phyloP scores from a whole-genome alignment of 2,797 vertebrate species.

The Oreochromis grahami region DNA sequence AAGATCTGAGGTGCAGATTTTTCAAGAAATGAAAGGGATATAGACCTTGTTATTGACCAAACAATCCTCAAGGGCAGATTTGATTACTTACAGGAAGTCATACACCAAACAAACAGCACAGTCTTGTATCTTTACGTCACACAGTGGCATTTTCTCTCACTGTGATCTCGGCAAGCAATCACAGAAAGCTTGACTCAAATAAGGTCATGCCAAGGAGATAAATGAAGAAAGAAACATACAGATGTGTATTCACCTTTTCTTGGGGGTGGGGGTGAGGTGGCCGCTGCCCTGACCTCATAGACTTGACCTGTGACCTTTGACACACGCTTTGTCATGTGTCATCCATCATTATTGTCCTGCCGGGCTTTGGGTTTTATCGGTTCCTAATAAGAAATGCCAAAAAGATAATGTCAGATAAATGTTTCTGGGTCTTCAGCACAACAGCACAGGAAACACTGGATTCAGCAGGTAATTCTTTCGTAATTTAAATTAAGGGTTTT shows the following conservation, averaged over 20 bases:
- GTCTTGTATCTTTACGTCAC: neutral
- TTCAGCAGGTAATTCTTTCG: neutral
- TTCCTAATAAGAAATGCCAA: constrained; percentile 12
- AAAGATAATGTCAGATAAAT: constrained; percentile 25
- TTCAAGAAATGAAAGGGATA: neutral
- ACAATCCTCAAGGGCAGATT: neutral
- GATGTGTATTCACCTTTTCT: neutral
- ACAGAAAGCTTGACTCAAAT: neutral
- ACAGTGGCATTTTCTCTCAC: neutral
- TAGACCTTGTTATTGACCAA: neutral
- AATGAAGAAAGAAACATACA: neutral
- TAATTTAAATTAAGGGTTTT: neutral
- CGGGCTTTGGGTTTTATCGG: neutral
- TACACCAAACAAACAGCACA: neutral
- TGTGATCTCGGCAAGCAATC: neutral
- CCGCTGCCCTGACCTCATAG: neutral
- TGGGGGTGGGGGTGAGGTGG: neutral
- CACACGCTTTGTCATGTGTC: neutral
- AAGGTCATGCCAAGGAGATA: constrained; percentile 2
- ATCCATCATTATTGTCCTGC: neutral
- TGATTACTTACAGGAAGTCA: neutral
- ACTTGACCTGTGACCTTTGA: neutral
- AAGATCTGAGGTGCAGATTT: neutral
- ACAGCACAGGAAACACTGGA: neutral
- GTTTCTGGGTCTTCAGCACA: neutral